Conservation (phyloP, 1,140 invertebrate species). For the Ridgeia piscesae region DNA sequence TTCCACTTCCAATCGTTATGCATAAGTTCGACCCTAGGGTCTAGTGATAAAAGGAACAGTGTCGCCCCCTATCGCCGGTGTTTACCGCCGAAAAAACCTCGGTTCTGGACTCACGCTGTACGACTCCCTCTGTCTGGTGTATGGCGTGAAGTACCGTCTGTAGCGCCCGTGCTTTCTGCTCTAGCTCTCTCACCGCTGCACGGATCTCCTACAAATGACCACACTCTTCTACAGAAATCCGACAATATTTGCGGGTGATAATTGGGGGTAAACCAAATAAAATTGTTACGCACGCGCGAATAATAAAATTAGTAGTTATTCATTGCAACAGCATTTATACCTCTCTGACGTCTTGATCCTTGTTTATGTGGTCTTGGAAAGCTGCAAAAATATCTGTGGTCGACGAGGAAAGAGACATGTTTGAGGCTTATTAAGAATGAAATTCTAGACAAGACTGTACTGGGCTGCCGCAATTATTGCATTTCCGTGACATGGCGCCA, state of each 20-base stretch:
- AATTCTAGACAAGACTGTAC: background rate
- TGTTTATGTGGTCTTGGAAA: conserved; percentile 68
- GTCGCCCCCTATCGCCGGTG: background rate
- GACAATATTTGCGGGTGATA: background rate
- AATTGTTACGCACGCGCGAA: background rate
- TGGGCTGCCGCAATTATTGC: background rate
- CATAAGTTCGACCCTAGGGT: background rate
- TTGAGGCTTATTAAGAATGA: background rate
- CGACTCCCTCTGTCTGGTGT: conserved; percentile 65
- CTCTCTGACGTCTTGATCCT: conserved; percentile 68
- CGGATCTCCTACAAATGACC: conserved; percentile 67
- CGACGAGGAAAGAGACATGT: conserved; percentile 5
- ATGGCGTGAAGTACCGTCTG: conserved; percentile 72
- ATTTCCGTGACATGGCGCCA: background rate
- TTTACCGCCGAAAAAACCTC: background rate
- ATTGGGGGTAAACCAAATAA: background rate
- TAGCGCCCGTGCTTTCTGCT: conserved; percentile 70
- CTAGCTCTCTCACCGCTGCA: conserved; percentile 68
- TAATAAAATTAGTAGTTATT: background rate
- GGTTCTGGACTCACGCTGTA: conserved; percentile 59
- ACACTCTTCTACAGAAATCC: background rate
- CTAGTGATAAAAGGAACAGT: background rate
- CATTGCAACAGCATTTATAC: conserved; percentile 46
- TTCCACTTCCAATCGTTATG: background rate
- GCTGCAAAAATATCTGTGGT: conserved; percentile 63